A percentile compares a stretch with the other conserved stretches of the same genome.
Conservation (phyloP, 2,113 vertebrate species). For the Varanus komodoensis region DNA sequence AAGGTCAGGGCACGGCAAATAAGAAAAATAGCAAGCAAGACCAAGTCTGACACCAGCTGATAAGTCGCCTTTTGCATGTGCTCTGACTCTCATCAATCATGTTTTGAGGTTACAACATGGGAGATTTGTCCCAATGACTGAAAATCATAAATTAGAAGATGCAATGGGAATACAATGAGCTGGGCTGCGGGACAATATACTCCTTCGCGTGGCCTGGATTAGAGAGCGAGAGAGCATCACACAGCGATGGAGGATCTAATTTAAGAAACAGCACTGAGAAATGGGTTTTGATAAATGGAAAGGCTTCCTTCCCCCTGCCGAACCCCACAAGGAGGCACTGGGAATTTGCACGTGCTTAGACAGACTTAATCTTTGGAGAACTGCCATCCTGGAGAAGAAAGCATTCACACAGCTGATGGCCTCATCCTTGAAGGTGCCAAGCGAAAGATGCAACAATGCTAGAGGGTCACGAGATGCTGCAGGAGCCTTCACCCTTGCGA, state of each 20-base stretch:
- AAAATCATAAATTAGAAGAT: conserved; percentile 25
- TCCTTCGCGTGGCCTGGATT: not conserved
- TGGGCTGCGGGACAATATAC: not conserved
- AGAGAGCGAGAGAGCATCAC: not conserved
- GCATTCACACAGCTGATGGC: not conserved
- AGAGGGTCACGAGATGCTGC: too few relatives aligned
- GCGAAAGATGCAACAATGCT: not conserved
- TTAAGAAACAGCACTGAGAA: not conserved
- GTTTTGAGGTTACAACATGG: conserved; percentile 26
- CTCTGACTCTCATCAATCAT: conserved; percentile 52
- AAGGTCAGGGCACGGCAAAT: conserved; percentile 63
- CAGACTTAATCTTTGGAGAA: not conserved
- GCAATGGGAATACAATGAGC: conserved; percentile 17
- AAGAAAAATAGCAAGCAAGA: conserved; percentile 56
- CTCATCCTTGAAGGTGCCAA: not conserved
- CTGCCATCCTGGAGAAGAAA: not conserved
- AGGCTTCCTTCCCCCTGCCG: not conserved
- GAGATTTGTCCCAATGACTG: conserved; percentile 25
- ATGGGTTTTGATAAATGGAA: conserved; percentile 2
- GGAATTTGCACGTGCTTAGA: conserved; percentile 1
- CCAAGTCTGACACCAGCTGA: conserved; percentile 35
- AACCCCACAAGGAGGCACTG: not conserved
- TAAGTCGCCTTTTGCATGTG: conserved; percentile 44
- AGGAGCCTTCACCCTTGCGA: not conserved
- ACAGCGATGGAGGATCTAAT: conserved; percentile 22